These are phyloP conservation scores for Halcyon badia DNA, from an alignment of 2,797 vertebrate species.

Conservation along the genomic window DNA sequence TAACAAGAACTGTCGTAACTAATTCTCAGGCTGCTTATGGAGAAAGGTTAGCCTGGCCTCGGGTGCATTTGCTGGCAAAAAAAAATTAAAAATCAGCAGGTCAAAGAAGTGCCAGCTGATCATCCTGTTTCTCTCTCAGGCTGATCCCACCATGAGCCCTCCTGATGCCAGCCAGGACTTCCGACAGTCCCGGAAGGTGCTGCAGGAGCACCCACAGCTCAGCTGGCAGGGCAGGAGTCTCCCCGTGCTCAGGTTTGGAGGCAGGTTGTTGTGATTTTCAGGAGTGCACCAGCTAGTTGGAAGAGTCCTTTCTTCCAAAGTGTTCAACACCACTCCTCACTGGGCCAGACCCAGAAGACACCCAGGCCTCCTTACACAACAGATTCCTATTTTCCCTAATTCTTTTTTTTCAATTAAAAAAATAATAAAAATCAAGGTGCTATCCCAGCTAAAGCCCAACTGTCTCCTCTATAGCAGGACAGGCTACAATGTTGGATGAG, in stretches of 20 bases:
- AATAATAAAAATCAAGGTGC: not conserved
- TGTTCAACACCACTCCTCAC: accelerated
- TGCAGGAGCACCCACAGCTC: accelerated
- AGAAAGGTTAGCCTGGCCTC: not conserved
- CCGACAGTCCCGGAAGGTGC: accelerated
- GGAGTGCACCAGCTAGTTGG: not conserved
- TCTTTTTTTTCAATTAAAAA: not conserved
- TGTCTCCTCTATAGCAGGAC: accelerated
- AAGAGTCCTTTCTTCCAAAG: not conserved
- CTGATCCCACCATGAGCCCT: not conserved
- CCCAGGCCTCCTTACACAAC: not conserved
- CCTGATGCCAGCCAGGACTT: not conserved
- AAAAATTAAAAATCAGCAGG: not conserved
- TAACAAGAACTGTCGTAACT: not conserved
- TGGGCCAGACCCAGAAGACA: not conserved
- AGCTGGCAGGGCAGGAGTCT: accelerated
- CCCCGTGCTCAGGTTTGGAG: accelerated
- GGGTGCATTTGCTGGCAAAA: not conserved
- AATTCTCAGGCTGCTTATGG: not conserved
- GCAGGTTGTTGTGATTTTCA: not conserved
- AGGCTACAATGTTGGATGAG: not conserved
- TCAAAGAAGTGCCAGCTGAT: accelerated
- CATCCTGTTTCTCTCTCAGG: not conserved
- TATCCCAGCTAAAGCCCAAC: not conserved
- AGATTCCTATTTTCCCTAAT: not conserved